These are phyloP conservation scores for Drosophila pruinosa DNA, from an alignment of 1,140 invertebrate species.

Conservation along the genomic window DNA sequence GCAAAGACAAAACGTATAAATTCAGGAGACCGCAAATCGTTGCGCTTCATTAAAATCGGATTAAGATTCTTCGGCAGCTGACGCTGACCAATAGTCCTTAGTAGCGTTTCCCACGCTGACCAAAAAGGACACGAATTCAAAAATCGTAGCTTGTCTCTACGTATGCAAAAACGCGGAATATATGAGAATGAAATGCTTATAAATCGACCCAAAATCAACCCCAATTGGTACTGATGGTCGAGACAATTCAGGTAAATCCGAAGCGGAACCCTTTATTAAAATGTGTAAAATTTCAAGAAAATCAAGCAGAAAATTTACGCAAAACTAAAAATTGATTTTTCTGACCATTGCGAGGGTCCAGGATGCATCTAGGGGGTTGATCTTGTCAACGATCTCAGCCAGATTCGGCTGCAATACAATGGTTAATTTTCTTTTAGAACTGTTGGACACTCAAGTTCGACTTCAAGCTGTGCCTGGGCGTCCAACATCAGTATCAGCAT, in stretches of 20 bases:
- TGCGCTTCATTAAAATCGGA: conserved; percentile 81
- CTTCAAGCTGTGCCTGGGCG: conserved; percentile 46
- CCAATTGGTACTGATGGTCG: conserved; percentile 17
- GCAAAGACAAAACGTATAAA: neutral
- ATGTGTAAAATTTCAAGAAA: conserved; percentile 61
- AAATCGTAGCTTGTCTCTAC: conserved; percentile 20
- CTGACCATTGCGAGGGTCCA: conserved; percentile 38
- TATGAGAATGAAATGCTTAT: conserved; percentile 63
- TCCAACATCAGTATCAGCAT: conserved; percentile 22
- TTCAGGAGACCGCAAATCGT: conserved; percentile 66
- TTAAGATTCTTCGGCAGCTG: conserved; percentile 51
- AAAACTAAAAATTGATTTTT: conserved; percentile 50
- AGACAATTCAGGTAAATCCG: conserved; percentile 48
- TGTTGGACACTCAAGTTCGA: conserved; percentile 53
- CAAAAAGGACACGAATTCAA: conserved; percentile 30
- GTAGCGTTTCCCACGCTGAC: conserved; percentile 66
- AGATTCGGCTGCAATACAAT: conserved; percentile 25
- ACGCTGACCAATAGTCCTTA: conserved; percentile 33
- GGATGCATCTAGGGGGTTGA: conserved; percentile 44
- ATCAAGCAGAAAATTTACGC: conserved; percentile 73
- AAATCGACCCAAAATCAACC: conserved; percentile 68
- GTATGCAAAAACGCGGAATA: conserved; percentile 68
- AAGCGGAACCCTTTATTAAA: conserved; percentile 63
- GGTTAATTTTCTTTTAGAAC: conserved; percentile 61
- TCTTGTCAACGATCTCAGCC: conserved; percentile 45